Base-by-base conservation (phyloP, 2,797 vertebrate species). In the Coilia nasus region DNA sequence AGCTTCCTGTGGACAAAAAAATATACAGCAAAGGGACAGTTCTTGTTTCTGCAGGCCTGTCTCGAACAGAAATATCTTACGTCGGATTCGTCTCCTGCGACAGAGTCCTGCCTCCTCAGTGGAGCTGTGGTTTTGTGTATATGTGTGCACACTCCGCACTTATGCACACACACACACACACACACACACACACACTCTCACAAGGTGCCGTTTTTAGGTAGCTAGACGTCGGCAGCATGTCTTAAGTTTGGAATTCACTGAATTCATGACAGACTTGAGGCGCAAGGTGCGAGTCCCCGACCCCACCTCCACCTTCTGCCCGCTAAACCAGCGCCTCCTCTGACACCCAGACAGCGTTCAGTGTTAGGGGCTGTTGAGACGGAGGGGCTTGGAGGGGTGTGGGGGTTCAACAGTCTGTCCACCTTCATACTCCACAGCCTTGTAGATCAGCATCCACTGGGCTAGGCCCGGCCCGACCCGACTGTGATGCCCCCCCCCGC, bases 171-270 rank as follows among this genome's bases (percentile, higher is more conserved):
- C 35, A 44, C 15, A 78, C 31, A 14, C 31, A 78, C 3, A 78
- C 71, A 44, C 90, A 89, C 92, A 91, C 87, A 86, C 83, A 86
- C 86, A 81, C 85, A 54, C 50, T 82, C 89, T 91, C 91, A 89
- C 88, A 88, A 90, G 86, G 88, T 90, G 44, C 71, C 82, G 80
- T 75, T 9, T 41, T 9, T 44, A 41, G 57, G 87, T 89, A 88
- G 86, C 85, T 92, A 94, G 94, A 92, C 92, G 92, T 93, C 91
- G 89, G 93, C 83, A 91, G 91, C 92, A 93, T 95, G 93, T 96
- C 92, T 96, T 78, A 35, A 35, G 71, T 93, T 96, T 93, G 94
- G 97, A 98, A 97, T 98, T 98, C 97, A 97, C 94, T 97, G 97
- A 97, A 97, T 97, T 98, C 97, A 96, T 93, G 88, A 88, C 90